Evolutionary conservation across 2,888 invertebrate species (phyloP).

Genomic region (Dynastes hyllus): DNA sequence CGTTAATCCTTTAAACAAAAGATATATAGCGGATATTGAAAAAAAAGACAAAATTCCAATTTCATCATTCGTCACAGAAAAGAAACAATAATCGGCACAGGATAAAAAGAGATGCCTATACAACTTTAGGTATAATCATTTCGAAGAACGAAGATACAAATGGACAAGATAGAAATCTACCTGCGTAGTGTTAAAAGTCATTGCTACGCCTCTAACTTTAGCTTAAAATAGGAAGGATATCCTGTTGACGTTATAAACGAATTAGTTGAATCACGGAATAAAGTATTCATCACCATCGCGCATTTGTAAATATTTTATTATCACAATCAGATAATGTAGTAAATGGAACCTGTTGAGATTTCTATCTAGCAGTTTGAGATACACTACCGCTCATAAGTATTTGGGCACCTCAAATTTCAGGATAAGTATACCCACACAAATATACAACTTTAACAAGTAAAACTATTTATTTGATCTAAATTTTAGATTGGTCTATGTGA

Average conservation of each 20-base stretch:
- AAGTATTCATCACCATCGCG: neutral
- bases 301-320: neutral
- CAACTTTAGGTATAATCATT: neutral
- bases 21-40: too few species aligned
- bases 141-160: neutral
- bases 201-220: neutral
- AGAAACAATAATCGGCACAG: neutral
- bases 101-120: neutral
- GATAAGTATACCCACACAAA: too few species aligned
- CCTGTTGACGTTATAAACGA: neutral
- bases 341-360: too few species aligned
- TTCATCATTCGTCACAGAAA: neutral
- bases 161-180: constrained; percentile 7
- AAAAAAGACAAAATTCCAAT: too few species aligned
- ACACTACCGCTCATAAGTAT: too few species aligned
- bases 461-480: too few species aligned
- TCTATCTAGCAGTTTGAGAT: too few species aligned
- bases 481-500: too few species aligned
- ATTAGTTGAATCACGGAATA: neutral
- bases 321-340: neutral
- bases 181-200: neutral
- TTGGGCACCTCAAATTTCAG: too few species aligned
- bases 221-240: constrained; percentile 3
- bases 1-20: too few species aligned
- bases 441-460: too few species aligned